A percentile compares a stretch with the other conserved stretches of the same genome.
Evolutionary conservation across 1,140 invertebrate species (phyloP).

Genomic region (Popillia japonica): DNA sequence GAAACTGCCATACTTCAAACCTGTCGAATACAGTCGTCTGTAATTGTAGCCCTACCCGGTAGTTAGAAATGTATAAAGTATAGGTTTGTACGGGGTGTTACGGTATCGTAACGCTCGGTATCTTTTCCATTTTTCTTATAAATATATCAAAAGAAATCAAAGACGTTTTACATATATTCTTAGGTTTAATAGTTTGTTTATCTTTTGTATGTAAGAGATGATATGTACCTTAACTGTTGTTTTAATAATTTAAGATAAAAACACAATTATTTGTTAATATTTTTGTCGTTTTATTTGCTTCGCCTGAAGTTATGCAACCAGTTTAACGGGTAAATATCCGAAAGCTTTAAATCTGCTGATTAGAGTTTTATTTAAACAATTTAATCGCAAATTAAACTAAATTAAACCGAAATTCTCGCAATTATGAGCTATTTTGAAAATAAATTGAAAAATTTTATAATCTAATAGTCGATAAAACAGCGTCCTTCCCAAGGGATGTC

Average conservation of each 20-base stretch:
- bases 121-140: constrained; percentile 25
- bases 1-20: constrained; percentile 52
- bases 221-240: constrained; percentile 12
- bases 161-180: constrained; percentile 15
- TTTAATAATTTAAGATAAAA: constrained; percentile 23
- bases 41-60: constrained; percentile 49
- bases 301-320: background rate
- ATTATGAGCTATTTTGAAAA: background rate
- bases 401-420: no score
- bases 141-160: background rate
- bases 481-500: background rate
- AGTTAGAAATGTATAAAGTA: constrained; percentile 35
- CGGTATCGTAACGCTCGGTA: no score
- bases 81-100: no score
- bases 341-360: no score
- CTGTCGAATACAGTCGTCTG: constrained; percentile 54
- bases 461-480: background rate
- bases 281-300: constrained; percentile 1
- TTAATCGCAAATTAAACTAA: no score
- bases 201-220: constrained; percentile 10
- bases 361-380: no score
- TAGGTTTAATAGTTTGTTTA: constrained; percentile 28
- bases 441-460: background rate
- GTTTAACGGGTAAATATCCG: no score
- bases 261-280: constrained; percentile 15